Percentiles rank a stretch among this genome's conserved stretches.
phyloP scores from a whole-genome alignment of 2,797 vertebrate species.

The Tauraco hartlaubi region DNA sequence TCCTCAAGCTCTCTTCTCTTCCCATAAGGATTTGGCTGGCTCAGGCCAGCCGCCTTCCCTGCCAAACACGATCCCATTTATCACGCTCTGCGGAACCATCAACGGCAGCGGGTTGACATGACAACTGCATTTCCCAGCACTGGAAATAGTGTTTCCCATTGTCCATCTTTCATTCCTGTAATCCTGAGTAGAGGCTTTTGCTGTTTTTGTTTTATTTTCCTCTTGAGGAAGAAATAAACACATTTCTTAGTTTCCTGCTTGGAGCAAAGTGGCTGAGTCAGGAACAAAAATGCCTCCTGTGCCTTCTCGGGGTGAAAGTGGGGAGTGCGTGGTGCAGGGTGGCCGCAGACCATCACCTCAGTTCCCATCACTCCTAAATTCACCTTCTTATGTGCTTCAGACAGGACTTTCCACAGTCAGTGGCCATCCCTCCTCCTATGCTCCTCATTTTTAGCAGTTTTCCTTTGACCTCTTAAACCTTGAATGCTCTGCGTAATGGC shows the following conservation, averaged over 20 bases:
- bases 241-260: conserved; percentile 14
- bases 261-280: not conserved
- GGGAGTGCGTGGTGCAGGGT: not conserved
- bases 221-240: conserved; percentile 24
- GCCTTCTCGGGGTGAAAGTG: not conserved
- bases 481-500: not conserved
- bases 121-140: conserved; percentile 52
- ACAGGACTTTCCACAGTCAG: not conserved
- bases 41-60: not conserved
- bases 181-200: conserved; percentile 8
- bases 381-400: not conserved
- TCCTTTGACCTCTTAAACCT: not conserved
- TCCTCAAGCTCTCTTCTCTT: not conserved
- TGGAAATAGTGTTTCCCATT: not conserved
- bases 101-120: conserved; percentile 47
- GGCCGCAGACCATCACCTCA: not conserved
- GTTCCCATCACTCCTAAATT: not conserved
- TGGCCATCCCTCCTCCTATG: not conserved
- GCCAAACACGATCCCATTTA: conserved; percentile 32
- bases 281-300: not conserved
- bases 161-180: conserved; percentile 37
- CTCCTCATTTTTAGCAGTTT: not conserved
- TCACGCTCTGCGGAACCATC: not conserved
- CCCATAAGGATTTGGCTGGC: not conserved
- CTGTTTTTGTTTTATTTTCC: conserved; percentile 13